Base-by-base conservation (phyloP, 2,797 vertebrate species). In the Threskiornis aethiopicus region DNA sequence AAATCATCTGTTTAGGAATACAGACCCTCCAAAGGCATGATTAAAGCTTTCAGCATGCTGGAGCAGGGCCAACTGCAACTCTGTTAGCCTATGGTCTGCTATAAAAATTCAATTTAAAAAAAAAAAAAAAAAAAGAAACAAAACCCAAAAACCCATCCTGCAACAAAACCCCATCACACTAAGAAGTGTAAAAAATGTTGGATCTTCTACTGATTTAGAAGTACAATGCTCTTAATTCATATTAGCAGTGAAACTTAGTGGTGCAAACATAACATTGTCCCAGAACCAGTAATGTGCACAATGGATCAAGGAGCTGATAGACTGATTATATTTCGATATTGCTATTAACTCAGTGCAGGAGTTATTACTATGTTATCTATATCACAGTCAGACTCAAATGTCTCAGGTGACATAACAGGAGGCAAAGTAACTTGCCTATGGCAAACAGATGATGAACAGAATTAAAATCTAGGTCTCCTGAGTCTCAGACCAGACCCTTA, bases 391-490 rank as follows among this genome's bases (percentile, higher is more conserved):
- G 26, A 94, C 29, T 46, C 54, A 18, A 58, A 61, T 6, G 13
- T 87, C 84, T 84, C 94, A 71, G 77, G 77, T 91, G 91, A 77
- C 47, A 49, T 21, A 76, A 71, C 78, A 55, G 37, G 28, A 95
- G 71, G 73, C 29, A 71, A 77, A 75, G 21, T 46, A 83, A 92
- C 51, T 89, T 85, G 83, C 86, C 86, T 73, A 6, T 59, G 75
- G 88, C 90, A 93, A 93, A 90, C 64, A 93, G 87, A 93, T 66
- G 83, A 91, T 1, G 16, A 89, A 91, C n/a, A 64, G 59, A 70
- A 94, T 75, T 67, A 90, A 90, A 96, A 83, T 39, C 9, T 7
- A 52, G 4, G 64, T 92, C 94, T 84, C 71, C 7, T 1, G 47
- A 80, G 88, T 37, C 57, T 90, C 33, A 80, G 18, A 70, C 7